A percentile compares a stretch with the other conserved stretches of the same genome.
These are phyloP conservation scores for Ormyrus nitidulus DNA, from an alignment of 2,888 invertebrate genomes.

Conservation along the genomic window DNA sequence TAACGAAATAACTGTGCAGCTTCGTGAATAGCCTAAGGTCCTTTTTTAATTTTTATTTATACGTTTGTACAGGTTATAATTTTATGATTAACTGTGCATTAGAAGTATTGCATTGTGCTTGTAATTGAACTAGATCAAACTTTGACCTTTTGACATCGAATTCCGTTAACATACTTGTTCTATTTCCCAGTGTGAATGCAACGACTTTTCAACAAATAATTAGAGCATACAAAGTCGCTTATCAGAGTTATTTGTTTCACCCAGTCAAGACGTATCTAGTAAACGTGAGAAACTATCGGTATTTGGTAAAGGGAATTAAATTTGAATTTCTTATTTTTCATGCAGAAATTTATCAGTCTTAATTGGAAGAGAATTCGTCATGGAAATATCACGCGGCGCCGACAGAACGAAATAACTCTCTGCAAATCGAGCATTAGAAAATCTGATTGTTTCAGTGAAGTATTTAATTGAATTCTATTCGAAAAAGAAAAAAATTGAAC, in stretches of 20 bases:
- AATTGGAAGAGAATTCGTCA: no score
- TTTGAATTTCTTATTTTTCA: neutral
- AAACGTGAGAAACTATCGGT: no score
- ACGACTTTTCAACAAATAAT: conserved; percentile 30
- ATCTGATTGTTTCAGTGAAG: conserved; percentile 39
- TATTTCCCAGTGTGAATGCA: neutral
- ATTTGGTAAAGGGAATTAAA: no score
- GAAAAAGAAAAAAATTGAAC: conserved; percentile 12
- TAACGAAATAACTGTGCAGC: conserved; percentile 1
- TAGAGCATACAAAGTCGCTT: conserved; percentile 4
- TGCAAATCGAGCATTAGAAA: conserved; percentile 38
- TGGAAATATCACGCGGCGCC: neutral
- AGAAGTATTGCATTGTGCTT: no score
- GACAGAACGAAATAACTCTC: neutral
- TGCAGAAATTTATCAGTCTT: no score
- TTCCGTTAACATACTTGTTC: no score
- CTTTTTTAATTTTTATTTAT: neutral
- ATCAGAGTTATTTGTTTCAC: neutral
- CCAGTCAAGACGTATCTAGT: no score
- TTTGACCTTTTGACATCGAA: no score
- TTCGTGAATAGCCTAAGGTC: neutral
- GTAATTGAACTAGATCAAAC: no score
- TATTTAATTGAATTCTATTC: conserved; percentile 37
- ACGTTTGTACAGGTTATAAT: no score
- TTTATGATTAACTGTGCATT: neutral